A percentile compares a stretch with the other conserved stretches of the same genome.
Evolutionary conservation across 2,888 invertebrate genomes (phyloP).

Genomic region (Unio delphinus): DNA sequence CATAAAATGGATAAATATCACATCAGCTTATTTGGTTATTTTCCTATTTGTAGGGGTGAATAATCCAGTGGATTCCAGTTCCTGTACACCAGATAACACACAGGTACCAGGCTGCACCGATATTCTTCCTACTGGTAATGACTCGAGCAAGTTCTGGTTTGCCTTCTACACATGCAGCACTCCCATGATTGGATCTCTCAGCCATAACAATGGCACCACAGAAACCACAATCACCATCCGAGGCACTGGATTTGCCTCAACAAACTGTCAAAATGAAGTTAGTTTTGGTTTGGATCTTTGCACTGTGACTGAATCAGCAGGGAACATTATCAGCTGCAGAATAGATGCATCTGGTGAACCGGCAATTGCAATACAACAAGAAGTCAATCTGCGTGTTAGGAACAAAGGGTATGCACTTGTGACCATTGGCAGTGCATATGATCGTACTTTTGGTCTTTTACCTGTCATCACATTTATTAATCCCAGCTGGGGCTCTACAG

Average conservation of each 20-base stretch:
- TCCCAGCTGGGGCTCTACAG: conserved; percentile 31
- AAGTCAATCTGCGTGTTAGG: conserved; percentile 29
- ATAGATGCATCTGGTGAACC: conserved; percentile 32
- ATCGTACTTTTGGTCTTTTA: conserved; percentile 36
- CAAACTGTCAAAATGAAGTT: conserved; percentile 51
- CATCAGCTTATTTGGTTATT: not conserved
- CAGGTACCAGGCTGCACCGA: conserved; percentile 34
- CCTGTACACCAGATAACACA: conserved; percentile 27
- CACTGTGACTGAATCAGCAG: conserved; percentile 15
- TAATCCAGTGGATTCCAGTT: conserved; percentile 26
- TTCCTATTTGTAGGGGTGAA: conserved; percentile 29
- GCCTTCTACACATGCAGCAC: conserved; percentile 43
- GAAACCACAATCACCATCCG: conserved; percentile 32
- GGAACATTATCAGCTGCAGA: conserved; percentile 17
- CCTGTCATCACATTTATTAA: conserved; percentile 31
- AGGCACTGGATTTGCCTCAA: conserved; percentile 44
- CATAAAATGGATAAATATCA: too few species aligned
- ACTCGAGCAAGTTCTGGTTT: conserved; percentile 39
- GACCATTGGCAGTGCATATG: conserved; percentile 19
- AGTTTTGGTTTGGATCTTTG: conserved; percentile 30
- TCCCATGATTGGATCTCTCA: conserved; percentile 32
- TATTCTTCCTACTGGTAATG: conserved; percentile 17
- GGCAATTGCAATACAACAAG: conserved; percentile 28
- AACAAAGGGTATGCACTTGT: conserved; percentile 41
- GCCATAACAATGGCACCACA: conserved; percentile 38